Evolutionary conservation across 2,888 invertebrate genomes (phyloP).

Genomic region (Mythimna vitellina): DNA sequence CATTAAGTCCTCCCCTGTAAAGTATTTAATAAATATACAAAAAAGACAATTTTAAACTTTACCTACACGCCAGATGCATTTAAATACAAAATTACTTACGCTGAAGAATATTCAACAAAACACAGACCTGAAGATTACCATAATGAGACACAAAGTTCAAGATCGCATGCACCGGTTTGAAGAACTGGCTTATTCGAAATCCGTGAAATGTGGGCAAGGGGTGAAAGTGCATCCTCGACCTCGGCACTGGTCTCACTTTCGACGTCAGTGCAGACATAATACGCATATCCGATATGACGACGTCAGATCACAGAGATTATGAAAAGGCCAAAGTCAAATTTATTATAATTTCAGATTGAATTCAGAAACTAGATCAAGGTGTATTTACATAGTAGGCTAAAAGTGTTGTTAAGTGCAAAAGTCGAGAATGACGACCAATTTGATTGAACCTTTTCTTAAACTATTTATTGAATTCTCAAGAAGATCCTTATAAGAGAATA

Average conservation of each 20-base stretch:
- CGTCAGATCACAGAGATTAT: not conserved
- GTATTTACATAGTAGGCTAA: not conserved
- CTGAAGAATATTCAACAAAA: not conserved
- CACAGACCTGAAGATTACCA: slow-evolving; percentile 24
- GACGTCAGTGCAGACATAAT: slow-evolving; percentile 25
- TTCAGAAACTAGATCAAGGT: not conserved
- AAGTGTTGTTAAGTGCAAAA: too few relatives aligned
- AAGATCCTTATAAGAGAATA: too few relatives aligned
- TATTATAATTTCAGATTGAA: not conserved
- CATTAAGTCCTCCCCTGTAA: too few relatives aligned
- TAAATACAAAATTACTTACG: not conserved
- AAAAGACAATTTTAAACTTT: not conserved
- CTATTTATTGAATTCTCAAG: too few relatives aligned
- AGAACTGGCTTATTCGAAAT: slow-evolving; percentile 42
- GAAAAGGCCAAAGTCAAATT: not conserved
- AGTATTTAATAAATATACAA: too few relatives aligned
- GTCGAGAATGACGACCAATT: too few relatives aligned
- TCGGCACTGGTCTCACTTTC: slow-evolving; percentile 54
- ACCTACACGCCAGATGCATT: not conserved
- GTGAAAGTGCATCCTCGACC: slow-evolving; percentile 65
- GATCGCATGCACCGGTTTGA: slow-evolving; percentile 50
- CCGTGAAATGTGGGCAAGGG: slow-evolving; percentile 59
- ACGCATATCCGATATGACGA: not conserved
- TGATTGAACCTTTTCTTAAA: too few relatives aligned
- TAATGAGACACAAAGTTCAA: slow-evolving; percentile 47